Base-by-base conservation (phyloP, 1,140 invertebrate species). In the Drosophila ercepeae region DNA sequence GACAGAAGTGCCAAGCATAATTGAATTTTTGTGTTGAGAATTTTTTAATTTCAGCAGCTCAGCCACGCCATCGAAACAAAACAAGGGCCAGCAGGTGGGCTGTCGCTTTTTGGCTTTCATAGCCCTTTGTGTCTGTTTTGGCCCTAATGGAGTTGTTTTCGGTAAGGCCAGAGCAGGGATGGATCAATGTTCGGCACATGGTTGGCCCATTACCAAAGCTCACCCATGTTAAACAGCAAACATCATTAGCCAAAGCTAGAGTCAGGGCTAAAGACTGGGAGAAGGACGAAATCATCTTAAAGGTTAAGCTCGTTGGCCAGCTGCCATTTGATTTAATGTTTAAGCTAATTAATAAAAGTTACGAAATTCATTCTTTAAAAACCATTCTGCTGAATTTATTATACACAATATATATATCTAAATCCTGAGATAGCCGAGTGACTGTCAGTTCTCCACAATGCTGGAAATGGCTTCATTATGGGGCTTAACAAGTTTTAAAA, bases 401-500 rank as follows among this genome's bases (percentile, higher is more conserved):
- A 32, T 4, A 11, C 14, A 21, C 45, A 16, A 32, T 2, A 32
- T 32, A 11, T 32, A 11, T 32, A 32, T 27, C 7, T 8, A 27
- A 8, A 7, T 27, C 27, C n/a, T n/a, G 27, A 9, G 27, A 8
- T 9, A 32, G 29, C 9, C 29, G 11, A 32, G 50, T 32, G 44
- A 27, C 42, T 46, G 54, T 32, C 18, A 18, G 46, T 44, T 23
- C 64, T 27, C 19, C 11, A 18, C 45, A 68, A 61, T 68, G 67
- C 53, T 53, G 46, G 44, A 75, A 75, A 83, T 84, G 75, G 75
- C 75, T 84, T 75, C 79, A 86, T 86, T 79, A 86, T 60, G 32
- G 48, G 55, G 73, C 81, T 86, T 86, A 79, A 77, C 57, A 86
- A 86, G 76, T 86, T 86, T 86, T 86, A 61, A 77, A 86, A 86